Percentiles rank a stretch among this genome's conserved stretches.
Conservation (phyloP, 2,797 vertebrate species). For the Chaetophractus vellerosus region DNA sequence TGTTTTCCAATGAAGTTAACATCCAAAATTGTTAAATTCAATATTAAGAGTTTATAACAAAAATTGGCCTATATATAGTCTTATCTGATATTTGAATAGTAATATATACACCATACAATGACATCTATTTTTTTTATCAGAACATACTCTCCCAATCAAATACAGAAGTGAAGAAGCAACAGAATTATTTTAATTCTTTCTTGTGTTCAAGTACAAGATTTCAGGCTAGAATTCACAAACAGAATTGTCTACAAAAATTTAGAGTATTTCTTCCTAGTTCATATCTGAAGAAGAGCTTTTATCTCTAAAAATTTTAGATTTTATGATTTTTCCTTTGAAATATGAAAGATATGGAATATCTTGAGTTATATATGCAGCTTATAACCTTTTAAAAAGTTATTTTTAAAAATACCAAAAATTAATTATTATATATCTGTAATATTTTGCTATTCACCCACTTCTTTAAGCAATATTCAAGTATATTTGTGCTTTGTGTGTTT, state of each 20-base stretch:
- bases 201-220: background rate
- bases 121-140: constrained; percentile 7
- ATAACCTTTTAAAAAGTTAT: constrained; percentile 64
- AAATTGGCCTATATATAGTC: background rate
- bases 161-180: background rate
- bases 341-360: too few relatives aligned
- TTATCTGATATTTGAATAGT: background rate
- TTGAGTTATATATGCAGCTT: background rate
- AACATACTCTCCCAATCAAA: background rate
- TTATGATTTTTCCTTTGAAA: constrained; percentile 45
- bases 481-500: constrained; percentile 73
- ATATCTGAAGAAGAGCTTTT: background rate
- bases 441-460: constrained; percentile 62
- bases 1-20: constrained; percentile 64
- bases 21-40: constrained; percentile 62
- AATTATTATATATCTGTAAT: constrained; percentile 60
- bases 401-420: constrained; percentile 70
- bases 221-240: constrained; percentile 44
- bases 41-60: constrained; percentile 35
- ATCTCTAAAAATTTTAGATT: constrained; percentile 64
- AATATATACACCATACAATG: background rate
- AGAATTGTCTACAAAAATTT: constrained; percentile 32
- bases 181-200: background rate
- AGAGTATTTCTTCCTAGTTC: background rate
- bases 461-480: background rate